Conservation (phyloP, 2,888 invertebrate species). For the Lithophane leautieri region DNA sequence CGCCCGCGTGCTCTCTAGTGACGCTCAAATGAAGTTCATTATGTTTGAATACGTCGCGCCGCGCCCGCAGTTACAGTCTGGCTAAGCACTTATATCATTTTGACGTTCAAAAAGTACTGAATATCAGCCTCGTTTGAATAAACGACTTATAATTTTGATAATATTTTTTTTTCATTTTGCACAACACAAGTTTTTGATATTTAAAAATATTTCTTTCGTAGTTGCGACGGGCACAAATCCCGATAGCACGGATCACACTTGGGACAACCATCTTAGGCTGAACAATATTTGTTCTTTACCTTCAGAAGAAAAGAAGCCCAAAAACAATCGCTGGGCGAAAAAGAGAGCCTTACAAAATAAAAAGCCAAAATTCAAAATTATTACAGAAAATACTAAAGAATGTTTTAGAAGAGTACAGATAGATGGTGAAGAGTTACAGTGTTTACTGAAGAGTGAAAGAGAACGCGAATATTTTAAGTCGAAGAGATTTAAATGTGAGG, state of each 20-base stretch:
- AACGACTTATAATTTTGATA: too few relatives aligned
- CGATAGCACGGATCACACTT: background rate
- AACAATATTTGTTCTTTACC: background rate
- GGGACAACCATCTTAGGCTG: background rate
- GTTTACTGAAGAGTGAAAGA: conserved; percentile 52
- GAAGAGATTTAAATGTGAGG: conserved; percentile 62
- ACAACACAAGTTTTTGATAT: background rate
- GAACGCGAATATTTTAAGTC: conserved; percentile 56
- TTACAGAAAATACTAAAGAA: conserved; percentile 45
- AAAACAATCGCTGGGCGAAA: conserved; percentile 69
- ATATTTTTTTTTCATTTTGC: background rate
- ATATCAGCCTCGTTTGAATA: too few relatives aligned
- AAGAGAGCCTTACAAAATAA: conserved; percentile 68
- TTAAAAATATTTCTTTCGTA: background rate
- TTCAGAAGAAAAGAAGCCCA: conserved; percentile 16
- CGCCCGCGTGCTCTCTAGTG: too few relatives aligned
- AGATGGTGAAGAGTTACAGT: conserved; percentile 47
- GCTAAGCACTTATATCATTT: too few relatives aligned
- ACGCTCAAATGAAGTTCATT: too few relatives aligned
- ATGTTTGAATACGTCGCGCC: too few relatives aligned
- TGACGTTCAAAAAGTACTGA: background rate
- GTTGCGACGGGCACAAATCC: background rate
- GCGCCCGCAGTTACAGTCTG: too few relatives aligned
- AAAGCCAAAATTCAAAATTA: conserved; percentile 72
- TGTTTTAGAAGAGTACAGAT: conserved; percentile 61